A percentile compares a stretch with the other conserved stretches of the same genome.
Evolutionary conservation across 2,797 vertebrate species (phyloP).

Genomic region (Vipera ursinii): DNA sequence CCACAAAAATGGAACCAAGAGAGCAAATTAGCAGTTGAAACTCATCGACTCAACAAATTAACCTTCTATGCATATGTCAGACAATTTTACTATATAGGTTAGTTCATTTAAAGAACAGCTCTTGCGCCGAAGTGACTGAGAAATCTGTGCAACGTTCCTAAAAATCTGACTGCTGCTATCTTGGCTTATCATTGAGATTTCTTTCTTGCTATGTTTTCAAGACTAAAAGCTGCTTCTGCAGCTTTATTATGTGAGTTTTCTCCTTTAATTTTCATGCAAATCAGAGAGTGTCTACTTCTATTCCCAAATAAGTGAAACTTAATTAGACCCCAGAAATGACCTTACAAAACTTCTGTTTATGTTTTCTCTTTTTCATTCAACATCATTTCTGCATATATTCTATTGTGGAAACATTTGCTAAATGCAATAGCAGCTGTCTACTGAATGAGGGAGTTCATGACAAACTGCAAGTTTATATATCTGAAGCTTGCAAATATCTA

Average conservation of each 20-base stretch:
- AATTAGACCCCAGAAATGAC: slow-evolving; percentile 21
- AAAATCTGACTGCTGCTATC: background rate
- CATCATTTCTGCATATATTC: background rate
- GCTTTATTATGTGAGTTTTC: slow-evolving; percentile 11
- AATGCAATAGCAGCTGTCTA: background rate
- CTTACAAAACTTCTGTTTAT: rapidly evolving
- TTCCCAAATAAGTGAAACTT: background rate
- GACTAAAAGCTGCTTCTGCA: background rate
- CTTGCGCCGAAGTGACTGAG: background rate
- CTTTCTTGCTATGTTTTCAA: background rate
- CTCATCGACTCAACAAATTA: background rate
- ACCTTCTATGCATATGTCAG: background rate
- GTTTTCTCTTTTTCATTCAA: background rate
- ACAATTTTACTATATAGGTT: background rate
- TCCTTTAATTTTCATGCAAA: slow-evolving; percentile 42
- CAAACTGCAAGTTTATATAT: rapidly evolving
- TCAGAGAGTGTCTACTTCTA: background rate
- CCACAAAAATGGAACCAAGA: background rate
- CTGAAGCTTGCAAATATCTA: background rate
- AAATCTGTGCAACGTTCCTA: rapidly evolving
- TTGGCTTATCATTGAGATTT: background rate
- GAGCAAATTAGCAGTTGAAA: background rate
- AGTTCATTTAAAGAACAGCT: background rate
- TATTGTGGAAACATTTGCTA: background rate
- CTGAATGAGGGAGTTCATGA: rapidly evolving